Percentiles rank a stretch among this genome's conserved stretches.
Evolutionary conservation across 2,797 vertebrate species (phyloP).

Genomic region (Sciurus vulgaris): DNA sequence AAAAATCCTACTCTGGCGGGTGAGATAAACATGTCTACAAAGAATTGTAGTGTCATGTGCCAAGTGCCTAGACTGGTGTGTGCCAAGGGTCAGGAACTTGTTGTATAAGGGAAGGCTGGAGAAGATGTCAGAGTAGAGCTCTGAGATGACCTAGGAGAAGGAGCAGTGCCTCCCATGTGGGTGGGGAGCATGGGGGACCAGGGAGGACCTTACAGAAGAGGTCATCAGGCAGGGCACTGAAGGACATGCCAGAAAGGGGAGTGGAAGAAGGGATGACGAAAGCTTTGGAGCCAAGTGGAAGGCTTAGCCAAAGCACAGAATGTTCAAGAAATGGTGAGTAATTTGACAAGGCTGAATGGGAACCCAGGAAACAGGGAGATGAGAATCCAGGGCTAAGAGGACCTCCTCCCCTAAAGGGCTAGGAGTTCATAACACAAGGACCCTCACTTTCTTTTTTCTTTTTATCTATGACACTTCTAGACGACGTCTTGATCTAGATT

Average conservation of each 20-base stretch:
- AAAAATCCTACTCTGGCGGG: background rate
- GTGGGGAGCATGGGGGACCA: background rate
- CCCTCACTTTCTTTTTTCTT: background rate
- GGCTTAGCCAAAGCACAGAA: constrained; percentile 6
- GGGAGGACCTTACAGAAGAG: background rate
- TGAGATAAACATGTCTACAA: background rate
- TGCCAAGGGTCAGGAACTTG: background rate
- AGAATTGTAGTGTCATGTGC: background rate
- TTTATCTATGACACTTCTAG: background rate
- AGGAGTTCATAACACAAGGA: background rate
- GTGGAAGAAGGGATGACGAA: background rate
- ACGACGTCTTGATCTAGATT: background rate
- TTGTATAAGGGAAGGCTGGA: background rate
- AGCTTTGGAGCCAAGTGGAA: background rate
- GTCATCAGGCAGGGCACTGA: background rate
- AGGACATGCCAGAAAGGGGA: constrained; percentile 2
- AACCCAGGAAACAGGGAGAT: background rate
- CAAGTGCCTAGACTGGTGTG: constrained; percentile 12
- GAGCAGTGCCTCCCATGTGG: background rate
- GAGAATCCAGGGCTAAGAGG: background rate
- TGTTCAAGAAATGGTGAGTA: constrained; percentile 42
- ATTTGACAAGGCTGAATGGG: constrained; percentile 36
- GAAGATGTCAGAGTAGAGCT: no score
- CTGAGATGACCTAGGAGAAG: background rate
- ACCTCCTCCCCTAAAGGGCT: background rate